Base-by-base conservation (phyloP, 1,140 invertebrate genomes). In the Nylanderia fulva region DNA sequence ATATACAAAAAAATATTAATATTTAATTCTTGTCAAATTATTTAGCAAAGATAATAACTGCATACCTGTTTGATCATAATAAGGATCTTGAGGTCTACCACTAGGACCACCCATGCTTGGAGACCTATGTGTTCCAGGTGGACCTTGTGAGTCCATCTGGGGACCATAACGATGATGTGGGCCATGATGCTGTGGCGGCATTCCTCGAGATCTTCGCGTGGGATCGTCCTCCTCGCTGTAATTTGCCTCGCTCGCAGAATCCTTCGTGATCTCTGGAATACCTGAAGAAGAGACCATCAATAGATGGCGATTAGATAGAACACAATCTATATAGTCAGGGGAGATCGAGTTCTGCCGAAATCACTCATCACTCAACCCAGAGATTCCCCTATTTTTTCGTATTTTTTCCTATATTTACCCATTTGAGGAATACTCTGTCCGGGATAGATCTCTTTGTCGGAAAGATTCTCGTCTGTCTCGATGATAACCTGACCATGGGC, bases 401-500 rank as follows among this genome's bases (percentile, higher is more conserved):
- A 18, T 66, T 33, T 66, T 0, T 33, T 3, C 2, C 2, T 48
- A 56, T 75, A 56, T 92, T 92, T 91, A 96, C 96, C 96, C 94
- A 96, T 96, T 80, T 96, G 95, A 36, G 96, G 95, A 89, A 96
- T 95, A 86, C 92, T 95, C 82, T 96, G 96, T 33, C 95, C 95
- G 18, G 97, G 97, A 92, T 97, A 97, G 89, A 98, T 97, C 93
- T 98, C 98, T 91, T 98, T 98, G 92, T 98, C 98, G 86, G 97
- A 98, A 9, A 98, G 95, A 94, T 98, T 98, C 93, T 98, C 98
- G 84, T 98, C 97, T 85, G 97, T 97, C 90, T 98, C 98, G 89
- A 98, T 96, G 69, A 98, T 96, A 63, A 96, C 93, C 88, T 96
- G 95, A 45, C 95, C 95, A 82, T 95, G 94, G 29, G 94, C 94